A percentile compares a stretch with the other conserved stretches of the same genome.
These are phyloP conservation scores for Corydoras sp. DNA, from an alignment of 2,113 vertebrate genomes.

Conservation along the genomic window DNA sequence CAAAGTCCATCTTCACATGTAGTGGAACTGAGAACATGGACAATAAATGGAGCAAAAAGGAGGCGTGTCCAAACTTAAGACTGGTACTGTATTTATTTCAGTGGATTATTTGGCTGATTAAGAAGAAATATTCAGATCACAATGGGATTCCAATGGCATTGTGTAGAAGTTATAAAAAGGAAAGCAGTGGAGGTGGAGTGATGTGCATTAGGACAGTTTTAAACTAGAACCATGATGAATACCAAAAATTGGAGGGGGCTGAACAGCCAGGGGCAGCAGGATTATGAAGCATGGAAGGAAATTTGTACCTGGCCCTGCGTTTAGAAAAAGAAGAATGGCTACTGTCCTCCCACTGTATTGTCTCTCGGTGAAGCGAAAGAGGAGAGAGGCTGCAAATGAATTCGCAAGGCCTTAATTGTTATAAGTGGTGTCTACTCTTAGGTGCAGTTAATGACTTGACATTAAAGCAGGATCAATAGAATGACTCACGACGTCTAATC, in stretches of 20 bases:
- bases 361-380: neutral
- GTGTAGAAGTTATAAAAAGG: too few relatives aligned
- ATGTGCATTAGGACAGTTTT: conserved; percentile 32
- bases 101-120: too few relatives aligned
- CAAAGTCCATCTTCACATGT: too few relatives aligned
- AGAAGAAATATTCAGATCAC: too few relatives aligned
- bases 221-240: conserved; percentile 46
- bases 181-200: too few relatives aligned
- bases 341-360: neutral
- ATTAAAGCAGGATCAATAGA: conserved; percentile 63
- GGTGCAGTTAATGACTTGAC: conserved; percentile 60
- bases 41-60: too few relatives aligned
- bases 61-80: too few relatives aligned
- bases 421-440: conserved; percentile 33
- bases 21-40: too few relatives aligned
- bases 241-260: conserved; percentile 24
- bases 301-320: conserved; percentile 5
- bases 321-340: conserved; percentile 2
- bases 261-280: conserved; percentile 21
- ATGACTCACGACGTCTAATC: conserved; percentile 54
- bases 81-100: too few relatives aligned
- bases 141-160: too few relatives aligned
- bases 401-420: conserved; percentile 44
- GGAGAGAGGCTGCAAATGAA: neutral
- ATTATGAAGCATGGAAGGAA: conserved; percentile 5